Conservation (phyloP, 1,140 invertebrate species). For the Elysia chlorotica region DNA sequence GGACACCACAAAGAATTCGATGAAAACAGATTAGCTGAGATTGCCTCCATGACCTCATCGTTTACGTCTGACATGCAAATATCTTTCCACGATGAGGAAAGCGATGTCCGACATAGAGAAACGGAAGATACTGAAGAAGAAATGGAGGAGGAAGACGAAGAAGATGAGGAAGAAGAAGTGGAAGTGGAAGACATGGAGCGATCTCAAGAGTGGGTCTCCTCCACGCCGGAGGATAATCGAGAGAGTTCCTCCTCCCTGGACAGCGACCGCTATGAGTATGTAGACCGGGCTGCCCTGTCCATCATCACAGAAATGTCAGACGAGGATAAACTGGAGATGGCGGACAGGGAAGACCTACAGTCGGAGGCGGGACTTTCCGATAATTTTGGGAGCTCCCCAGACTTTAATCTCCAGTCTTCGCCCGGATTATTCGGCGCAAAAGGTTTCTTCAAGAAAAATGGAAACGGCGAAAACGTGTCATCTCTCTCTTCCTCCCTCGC, state of each 20-base stretch:
- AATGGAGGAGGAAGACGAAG: constrained; percentile 80
- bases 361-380: constrained; percentile 43
- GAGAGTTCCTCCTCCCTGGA: constrained; percentile 31
- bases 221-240: constrained; percentile 31
- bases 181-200: constrained; percentile 15
- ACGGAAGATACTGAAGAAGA: constrained; percentile 82
- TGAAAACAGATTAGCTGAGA: constrained; percentile 67
- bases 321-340: constrained; percentile 55
- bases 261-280: constrained; percentile 54
- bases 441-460: constrained; percentile 61
- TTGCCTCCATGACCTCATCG: constrained; percentile 63
- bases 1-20: constrained; percentile 83
- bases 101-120: constrained; percentile 71
- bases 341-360: constrained; percentile 53
- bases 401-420: constrained; percentile 36
- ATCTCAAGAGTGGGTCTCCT: constrained; percentile 67
- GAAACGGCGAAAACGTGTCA: constrained; percentile 52
- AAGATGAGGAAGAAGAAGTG: constrained; percentile 71
- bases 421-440: constrained; percentile 38
- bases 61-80: constrained; percentile 58
- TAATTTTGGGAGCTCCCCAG: constrained; percentile 43
- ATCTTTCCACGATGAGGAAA: constrained; percentile 28
- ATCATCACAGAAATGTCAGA: constrained; percentile 55
- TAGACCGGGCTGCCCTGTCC: constrained; percentile 54
- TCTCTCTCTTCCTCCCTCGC: constrained; percentile 63